Base-by-base conservation (phyloP, 1,140 invertebrate species). In the Xylocopa sonorina region DNA sequence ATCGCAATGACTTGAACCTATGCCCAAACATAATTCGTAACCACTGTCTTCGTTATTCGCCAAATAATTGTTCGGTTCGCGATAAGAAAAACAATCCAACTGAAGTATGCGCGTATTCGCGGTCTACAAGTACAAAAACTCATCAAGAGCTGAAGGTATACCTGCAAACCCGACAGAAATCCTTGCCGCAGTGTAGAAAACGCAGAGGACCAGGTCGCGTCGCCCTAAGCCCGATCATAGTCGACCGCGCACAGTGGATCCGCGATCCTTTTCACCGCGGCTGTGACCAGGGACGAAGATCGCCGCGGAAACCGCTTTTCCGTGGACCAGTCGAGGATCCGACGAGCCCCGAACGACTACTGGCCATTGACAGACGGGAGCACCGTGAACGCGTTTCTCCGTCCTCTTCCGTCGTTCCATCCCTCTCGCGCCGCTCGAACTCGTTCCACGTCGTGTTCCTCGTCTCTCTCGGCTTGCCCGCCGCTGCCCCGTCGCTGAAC, bases 131-230 rank as follows among this genome's bases (percentile, higher is more conserved):
- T n/a, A 21, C 21, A 51, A 51, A 6, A 21, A 51, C 18, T n/a
- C 21, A 4, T 51, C 4, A 51, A 21, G n/a, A 51, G 16, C 2
- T n/a, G 55, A 12, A 57, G 38, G 75, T 71, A 82, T 90, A 92
- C 89, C 90, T 90, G 90, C 91, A 90, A 75, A 91, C 87, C 32
- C 87, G 86, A 84, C 90, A 91, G 83, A 87, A 89, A 74, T 88
- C 89, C 48, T 86, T 89, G 81, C 89, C 90, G 83, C 90, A 91
- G 64, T 91, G 88, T 72, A 87, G 81, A 72, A 90, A 86, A 21
- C 86, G 85, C 53, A 86, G 83, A 69, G 82, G 82, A 27, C 79
- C 84, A 60, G 82, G 81, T 76, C 78, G 50, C 18, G 84, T 85
- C 75, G 84, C 66, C 51, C 89, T 87, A 18, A 88, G 80, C 7